A percentile compares a stretch with the other conserved stretches of the same genome.
Conservation (phyloP, 1,140 invertebrate genomes). For the Ceratosolen solmsi region DNA sequence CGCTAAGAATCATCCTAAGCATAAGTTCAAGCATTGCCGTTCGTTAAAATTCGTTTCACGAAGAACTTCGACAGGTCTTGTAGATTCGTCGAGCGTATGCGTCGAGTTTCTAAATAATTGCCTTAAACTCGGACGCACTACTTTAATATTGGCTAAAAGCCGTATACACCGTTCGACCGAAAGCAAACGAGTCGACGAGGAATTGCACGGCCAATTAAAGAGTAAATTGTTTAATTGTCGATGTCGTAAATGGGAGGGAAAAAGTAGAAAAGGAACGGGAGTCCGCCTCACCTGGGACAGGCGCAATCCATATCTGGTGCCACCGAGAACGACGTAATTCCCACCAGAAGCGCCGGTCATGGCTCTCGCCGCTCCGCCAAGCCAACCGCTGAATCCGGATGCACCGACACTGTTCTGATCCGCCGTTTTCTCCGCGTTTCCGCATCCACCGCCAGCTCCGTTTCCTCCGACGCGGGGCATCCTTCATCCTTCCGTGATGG, state of each 20-base stretch:
- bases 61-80: neutral
- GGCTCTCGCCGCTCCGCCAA: slow-evolving; percentile 64
- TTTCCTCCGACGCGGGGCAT: slow-evolving; percentile 69
- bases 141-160: neutral
- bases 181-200: neutral
- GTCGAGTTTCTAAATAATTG: neutral
- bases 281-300: slow-evolving; percentile 63
- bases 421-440: slow-evolving; percentile 57
- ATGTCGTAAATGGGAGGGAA: neutral
- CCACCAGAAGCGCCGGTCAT: slow-evolving; percentile 61
- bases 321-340: slow-evolving; percentile 68
- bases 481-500: slow-evolving; percentile 70
- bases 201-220: neutral
- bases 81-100: too few species aligned
- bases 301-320: slow-evolving; percentile 67
- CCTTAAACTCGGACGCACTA: neutral
- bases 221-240: neutral
- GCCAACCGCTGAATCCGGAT: slow-evolving; percentile 63
- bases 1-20: too few species aligned
- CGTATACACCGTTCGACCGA: too few species aligned
- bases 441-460: slow-evolving; percentile 65
- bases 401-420: slow-evolving; percentile 1
- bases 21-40: too few species aligned
- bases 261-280: neutral
- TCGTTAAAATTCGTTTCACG: too few species aligned